These are phyloP conservation scores for Philaenus spumarius DNA, from an alignment of 1,140 invertebrate genomes.

Conservation along the genomic window DNA sequence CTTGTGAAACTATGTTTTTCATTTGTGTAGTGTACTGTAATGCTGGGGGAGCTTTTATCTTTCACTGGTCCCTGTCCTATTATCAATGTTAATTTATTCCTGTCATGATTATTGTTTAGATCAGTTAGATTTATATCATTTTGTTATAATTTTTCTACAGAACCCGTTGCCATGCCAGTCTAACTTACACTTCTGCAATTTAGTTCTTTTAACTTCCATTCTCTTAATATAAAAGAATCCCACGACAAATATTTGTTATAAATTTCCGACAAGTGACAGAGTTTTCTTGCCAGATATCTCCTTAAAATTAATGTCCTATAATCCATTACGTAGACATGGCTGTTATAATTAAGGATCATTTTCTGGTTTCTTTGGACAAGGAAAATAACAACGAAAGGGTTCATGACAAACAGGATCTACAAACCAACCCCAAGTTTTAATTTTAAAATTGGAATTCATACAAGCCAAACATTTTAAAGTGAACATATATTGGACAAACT, in stretches of 20 bases:
- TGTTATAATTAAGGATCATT: too few relatives aligned
- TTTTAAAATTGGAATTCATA: too few relatives aligned
- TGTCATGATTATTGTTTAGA: background rate
- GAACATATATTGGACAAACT: too few relatives aligned
- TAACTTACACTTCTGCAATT: background rate
- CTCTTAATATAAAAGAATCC: background rate
- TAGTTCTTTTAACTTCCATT: background rate
- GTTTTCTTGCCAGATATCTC: too few relatives aligned
- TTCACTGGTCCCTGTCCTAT: background rate
- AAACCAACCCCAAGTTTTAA: too few relatives aligned
- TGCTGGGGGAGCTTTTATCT: background rate
- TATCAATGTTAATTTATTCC: background rate
- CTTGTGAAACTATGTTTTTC: too few relatives aligned
- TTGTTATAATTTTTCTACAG: background rate
- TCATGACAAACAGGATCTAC: too few relatives aligned
- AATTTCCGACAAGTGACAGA: background rate
- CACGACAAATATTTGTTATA: constrained; percentile 3
- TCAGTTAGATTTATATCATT: background rate
- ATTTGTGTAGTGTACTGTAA: background rate
- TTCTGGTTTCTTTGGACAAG: too few relatives aligned
- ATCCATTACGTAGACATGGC: too few relatives aligned
- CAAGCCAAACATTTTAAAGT: too few relatives aligned
- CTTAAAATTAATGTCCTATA: too few relatives aligned
- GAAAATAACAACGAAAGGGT: too few relatives aligned
- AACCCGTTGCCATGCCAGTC: background rate